Percentiles rank a stretch among this genome's conserved stretches.
phyloP scores from a whole-genome alignment of 2,113 vertebrate genomes.

The Thamnophis sirtalis region DNA sequence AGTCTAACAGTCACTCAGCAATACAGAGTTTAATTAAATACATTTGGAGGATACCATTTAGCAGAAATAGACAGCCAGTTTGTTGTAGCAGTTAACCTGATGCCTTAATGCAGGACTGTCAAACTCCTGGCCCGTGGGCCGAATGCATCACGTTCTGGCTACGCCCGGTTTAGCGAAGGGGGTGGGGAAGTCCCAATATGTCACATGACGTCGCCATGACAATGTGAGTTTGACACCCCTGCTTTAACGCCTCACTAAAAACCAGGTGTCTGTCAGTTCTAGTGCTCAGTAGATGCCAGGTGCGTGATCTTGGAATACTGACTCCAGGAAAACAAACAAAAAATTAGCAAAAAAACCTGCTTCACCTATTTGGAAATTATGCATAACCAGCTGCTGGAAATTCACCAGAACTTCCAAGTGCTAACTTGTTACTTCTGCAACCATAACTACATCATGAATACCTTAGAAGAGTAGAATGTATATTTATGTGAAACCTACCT shows the following conservation, averaged over 20 bases:
- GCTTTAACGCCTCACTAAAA: not conserved
- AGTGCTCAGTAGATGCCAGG: not conserved
- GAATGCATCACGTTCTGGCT: too few species aligned
- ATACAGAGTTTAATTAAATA: not conserved
- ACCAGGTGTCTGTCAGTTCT: not conserved
- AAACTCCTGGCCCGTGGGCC: too few species aligned
- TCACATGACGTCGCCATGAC: too few species aligned
- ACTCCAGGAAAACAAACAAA: not conserved
- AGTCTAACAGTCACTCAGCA: not conserved
- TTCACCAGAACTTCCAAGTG: not conserved
- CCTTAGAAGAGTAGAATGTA: not conserved
- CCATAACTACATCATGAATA: not conserved
- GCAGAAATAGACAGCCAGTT: not conserved
- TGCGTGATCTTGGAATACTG: not conserved
- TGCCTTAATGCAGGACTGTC: not conserved
- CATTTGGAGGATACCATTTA: not conserved
- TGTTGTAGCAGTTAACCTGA: not conserved
- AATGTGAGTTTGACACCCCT: too few species aligned
- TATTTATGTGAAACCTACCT: not conserved
- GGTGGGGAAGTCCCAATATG: too few species aligned
- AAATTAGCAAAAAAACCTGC: not conserved
- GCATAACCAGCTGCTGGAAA: not conserved
- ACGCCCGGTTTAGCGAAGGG: too few species aligned
- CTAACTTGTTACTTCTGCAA: not conserved
- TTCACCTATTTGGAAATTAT: not conserved